phyloP scores from a whole-genome alignment of 2,888 invertebrate genomes.

The Hydriomena furcata region DNA sequence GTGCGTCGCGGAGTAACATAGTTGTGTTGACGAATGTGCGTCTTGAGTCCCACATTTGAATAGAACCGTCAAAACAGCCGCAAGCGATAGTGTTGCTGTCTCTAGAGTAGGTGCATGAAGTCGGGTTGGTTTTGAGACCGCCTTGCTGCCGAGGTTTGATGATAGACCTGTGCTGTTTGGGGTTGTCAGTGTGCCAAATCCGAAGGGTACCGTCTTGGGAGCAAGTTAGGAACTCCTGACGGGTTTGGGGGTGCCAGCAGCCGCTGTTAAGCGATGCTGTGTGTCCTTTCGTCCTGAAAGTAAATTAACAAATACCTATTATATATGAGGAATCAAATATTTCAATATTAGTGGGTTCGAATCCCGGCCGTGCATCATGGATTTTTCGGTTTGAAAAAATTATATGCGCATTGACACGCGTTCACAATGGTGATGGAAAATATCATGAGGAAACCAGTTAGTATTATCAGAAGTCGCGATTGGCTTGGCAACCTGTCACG shows the following conservation, averaged over 20 bases:
- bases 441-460: too few relatives aligned
- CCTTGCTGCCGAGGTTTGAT: slow-evolving; percentile 94
- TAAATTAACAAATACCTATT: slow-evolving; percentile 2
- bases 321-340: too few relatives aligned
- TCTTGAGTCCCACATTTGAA: slow-evolving; percentile 98
- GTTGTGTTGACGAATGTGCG: slow-evolving; percentile 95
- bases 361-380: too few relatives aligned
- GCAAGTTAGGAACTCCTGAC: slow-evolving; percentile 96
- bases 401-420: too few relatives aligned
- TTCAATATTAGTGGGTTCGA: too few relatives aligned
- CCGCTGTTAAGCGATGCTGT: slow-evolving; percentile 95
- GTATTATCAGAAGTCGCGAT: too few relatives aligned
- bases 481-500: too few relatives aligned
- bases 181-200: slow-evolving; percentile 93
- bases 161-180: slow-evolving; percentile 90
- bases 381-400: too few relatives aligned
- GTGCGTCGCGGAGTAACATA: slow-evolving; percentile 90
- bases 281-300: slow-evolving; percentile 93
- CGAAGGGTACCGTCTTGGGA: slow-evolving; percentile 97
- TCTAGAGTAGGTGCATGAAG: slow-evolving; percentile 91
- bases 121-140: slow-evolving; percentile 93
- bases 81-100: slow-evolving; percentile 95
- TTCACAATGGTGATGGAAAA: too few relatives aligned
- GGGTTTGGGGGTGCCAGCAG: slow-evolving; percentile 95
- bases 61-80: slow-evolving; percentile 96